Percentiles rank a stretch among this genome's conserved stretches.
phyloP scores from a whole-genome alignment of 2,113 vertebrate species.

The Plecturocebus donacophilus region DNA sequence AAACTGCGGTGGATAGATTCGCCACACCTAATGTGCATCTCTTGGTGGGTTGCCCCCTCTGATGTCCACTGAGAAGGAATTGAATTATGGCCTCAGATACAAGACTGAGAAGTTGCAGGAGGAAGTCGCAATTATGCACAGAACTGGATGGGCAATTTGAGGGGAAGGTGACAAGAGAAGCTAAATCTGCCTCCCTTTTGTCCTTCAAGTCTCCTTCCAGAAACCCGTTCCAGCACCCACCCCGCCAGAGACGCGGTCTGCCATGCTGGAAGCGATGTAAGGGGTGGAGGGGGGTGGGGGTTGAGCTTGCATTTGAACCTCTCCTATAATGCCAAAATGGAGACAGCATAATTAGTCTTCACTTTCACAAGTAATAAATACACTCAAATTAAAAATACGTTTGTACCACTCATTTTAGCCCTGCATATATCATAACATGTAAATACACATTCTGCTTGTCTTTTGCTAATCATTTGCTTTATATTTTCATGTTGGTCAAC shows the following conservation, averaged over 20 bases:
- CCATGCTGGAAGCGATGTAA: not conserved
- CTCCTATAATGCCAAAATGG: not conserved
- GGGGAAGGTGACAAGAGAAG: not conserved
- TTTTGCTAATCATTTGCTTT: constrained; percentile 11
- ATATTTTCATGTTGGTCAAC: not conserved
- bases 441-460: constrained; percentile 41
- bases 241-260: not conserved
- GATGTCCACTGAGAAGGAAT: not conserved
- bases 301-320: not conserved
- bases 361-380: constrained; percentile 62
- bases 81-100: not conserved
- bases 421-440: constrained; percentile 35
- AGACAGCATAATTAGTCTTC: constrained; percentile 42
- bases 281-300: not conserved
- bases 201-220: constrained; percentile 46
- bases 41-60: not conserved
- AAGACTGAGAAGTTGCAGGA: constrained; percentile 32
- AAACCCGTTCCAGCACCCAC: not conserved
- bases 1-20: not conserved
- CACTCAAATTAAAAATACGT: constrained; percentile 63
- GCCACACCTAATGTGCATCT: not conserved
- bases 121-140: not conserved
- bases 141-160: not conserved
- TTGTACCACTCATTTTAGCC: constrained; percentile 32
- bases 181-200: not conserved